Evolutionary conservation across 2,113 vertebrate species (phyloP).

Genomic region (Pelecanoides urinatrix): DNA sequence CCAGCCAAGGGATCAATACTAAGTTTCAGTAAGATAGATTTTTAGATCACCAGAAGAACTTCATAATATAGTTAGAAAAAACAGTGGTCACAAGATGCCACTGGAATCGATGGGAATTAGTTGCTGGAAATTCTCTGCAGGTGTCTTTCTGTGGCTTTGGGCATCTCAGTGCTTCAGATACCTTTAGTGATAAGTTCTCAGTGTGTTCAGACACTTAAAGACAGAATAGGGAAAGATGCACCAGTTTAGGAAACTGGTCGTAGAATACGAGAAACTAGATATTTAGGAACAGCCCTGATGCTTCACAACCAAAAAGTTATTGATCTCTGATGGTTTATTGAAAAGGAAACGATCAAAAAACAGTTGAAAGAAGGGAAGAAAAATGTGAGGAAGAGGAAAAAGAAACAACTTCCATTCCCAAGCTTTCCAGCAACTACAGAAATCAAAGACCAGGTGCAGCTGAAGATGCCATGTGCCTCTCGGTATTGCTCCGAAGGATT

Average conservation of each 20-base stretch:
- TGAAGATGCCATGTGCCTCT: background rate
- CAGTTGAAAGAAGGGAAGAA: background rate
- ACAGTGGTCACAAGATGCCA: background rate
- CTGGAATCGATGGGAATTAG: background rate
- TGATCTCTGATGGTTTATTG: background rate
- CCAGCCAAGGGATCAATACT: background rate
- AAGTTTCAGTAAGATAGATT: background rate
- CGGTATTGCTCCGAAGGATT: background rate
- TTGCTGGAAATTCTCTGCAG: background rate
- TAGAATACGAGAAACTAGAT: background rate
- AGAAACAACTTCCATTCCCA: background rate
- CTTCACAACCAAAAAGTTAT: background rate
- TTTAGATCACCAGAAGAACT: background rate
- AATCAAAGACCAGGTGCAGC: background rate
- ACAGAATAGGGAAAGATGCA: background rate
- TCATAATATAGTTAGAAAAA: background rate
- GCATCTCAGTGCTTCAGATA: background rate
- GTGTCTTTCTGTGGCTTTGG: background rate
- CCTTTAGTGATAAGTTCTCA: background rate
- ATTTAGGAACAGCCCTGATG: background rate
- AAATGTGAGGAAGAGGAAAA: background rate
- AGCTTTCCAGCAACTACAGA: background rate
- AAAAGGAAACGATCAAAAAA: background rate
- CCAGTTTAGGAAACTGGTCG: background rate
- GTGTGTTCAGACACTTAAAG: background rate